Percentiles rank a stretch among this genome's conserved stretches.
phyloP scores from a whole-genome alignment of 2,888 invertebrate genomes.

The Nephrocerus scutellatus region DNA sequence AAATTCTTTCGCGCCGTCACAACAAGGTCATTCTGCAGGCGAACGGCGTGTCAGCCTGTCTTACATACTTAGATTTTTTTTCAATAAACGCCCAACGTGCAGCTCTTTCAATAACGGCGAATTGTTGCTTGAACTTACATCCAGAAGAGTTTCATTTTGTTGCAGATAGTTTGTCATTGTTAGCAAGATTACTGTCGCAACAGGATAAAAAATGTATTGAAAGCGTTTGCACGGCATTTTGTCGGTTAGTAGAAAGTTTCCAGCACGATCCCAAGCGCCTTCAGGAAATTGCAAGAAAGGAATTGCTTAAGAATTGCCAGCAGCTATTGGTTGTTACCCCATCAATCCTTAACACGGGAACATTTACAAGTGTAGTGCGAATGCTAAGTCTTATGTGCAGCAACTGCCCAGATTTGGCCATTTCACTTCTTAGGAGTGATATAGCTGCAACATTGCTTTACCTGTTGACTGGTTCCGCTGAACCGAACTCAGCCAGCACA shows the following conservation, averaged over 20 bases:
- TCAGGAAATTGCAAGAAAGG: slow-evolving; percentile 84
- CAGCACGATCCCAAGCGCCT: slow-evolving; percentile 84
- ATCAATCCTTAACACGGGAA: slow-evolving; percentile 87
- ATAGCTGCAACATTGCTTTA: slow-evolving; percentile 93
- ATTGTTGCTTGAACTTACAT: slow-evolving; percentile 92
- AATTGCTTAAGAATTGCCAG: slow-evolving; percentile 85
- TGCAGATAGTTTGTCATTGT: slow-evolving; percentile 74
- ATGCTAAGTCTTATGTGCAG: slow-evolving; percentile 96
- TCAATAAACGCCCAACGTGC: slow-evolving; percentile 96
- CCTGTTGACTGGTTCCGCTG: slow-evolving; percentile 82
- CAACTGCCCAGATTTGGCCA: slow-evolving; percentile 89
- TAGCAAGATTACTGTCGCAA: slow-evolving; percentile 72
- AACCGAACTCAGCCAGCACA: slow-evolving; percentile 43
- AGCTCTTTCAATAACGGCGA: slow-evolving; percentile 92
- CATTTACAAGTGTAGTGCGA: slow-evolving; percentile 92
- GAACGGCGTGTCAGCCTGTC: slow-evolving; percentile 90
- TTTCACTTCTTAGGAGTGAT: slow-evolving; percentile 85
- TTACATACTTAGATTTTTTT: slow-evolving; percentile 97
- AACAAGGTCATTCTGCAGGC: slow-evolving; percentile 94
- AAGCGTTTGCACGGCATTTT: slow-evolving; percentile 93
- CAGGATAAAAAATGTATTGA: slow-evolving; percentile 98
- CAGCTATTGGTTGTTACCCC: slow-evolving; percentile 88
- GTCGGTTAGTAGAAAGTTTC: slow-evolving; percentile 92
- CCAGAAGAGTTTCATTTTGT: slow-evolving; percentile 92
- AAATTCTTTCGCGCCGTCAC: slow-evolving; percentile 93